Percentiles rank a stretch among this genome's conserved stretches.
phyloP scores from a whole-genome alignment of 2,888 invertebrate genomes.

The Nipponacmea schrenckii region DNA sequence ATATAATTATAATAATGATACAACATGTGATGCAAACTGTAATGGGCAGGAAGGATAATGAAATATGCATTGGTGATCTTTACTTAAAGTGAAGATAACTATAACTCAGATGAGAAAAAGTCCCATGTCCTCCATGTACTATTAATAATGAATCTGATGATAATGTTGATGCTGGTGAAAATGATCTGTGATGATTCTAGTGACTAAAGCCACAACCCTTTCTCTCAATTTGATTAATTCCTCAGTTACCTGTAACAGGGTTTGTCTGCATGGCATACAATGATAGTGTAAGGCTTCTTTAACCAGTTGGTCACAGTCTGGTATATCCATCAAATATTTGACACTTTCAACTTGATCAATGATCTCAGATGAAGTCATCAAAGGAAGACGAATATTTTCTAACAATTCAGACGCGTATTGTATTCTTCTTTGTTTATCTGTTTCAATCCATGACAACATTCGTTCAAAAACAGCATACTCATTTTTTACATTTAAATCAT shows the following conservation, averaged over 20 bases:
- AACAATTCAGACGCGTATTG: conserved; percentile 40
- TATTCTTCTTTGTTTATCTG: conserved; percentile 35
- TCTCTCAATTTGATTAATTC: no score
- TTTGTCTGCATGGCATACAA: conserved; percentile 52
- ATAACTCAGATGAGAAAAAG: no score
- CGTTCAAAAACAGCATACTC: conserved; percentile 49
- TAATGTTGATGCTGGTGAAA: no score
- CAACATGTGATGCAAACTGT: no score
- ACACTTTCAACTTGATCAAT: conserved; percentile 53
- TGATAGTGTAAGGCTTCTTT: conserved; percentile 57
- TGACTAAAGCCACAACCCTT: no score
- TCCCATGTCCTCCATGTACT: no score
- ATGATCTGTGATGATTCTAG: no score
- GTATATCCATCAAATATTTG: conserved; percentile 44
- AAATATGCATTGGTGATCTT: no score
- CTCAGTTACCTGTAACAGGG: conserved; percentile 45
- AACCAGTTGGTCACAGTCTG: conserved; percentile 50
- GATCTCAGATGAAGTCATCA: conserved; percentile 44
- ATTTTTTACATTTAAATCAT: conserved; percentile 35
- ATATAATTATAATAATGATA: no score
- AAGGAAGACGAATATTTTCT: conserved; percentile 45
- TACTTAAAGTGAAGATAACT: no score
- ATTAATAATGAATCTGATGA: no score
- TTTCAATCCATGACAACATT: conserved; percentile 45
- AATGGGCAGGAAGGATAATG: no score